phyloP scores from a whole-genome alignment of 1,140 invertebrate genomes.

The Drosophila micromelanica region DNA sequence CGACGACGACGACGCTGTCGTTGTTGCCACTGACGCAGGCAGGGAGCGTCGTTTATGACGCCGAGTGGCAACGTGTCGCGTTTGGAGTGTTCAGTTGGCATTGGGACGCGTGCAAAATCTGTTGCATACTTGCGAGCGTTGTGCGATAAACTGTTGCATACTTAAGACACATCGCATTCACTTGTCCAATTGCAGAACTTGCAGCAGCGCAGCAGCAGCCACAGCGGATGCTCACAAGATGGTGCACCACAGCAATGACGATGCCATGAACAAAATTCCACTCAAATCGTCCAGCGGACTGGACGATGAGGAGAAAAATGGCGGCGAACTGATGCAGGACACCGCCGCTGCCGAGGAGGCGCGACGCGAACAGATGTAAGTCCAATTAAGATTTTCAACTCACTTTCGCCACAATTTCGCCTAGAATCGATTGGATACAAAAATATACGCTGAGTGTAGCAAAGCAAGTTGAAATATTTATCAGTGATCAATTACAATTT shows the following conservation, averaged over 20 bases:
- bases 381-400: slow-evolving; percentile 12
- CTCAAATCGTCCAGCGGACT: slow-evolving; percentile 72
- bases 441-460: not conserved
- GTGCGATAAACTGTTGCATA: slow-evolving; percentile 45
- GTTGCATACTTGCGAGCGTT: slow-evolving; percentile 51
- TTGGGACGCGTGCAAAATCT: slow-evolving; percentile 53
- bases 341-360: slow-evolving; percentile 78
- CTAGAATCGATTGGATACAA: not conserved
- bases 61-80: slow-evolving; percentile 18
- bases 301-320: slow-evolving; percentile 81
- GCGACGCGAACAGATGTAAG: slow-evolving; percentile 77
- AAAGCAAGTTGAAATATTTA: no score
- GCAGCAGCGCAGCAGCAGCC: slow-evolving; percentile 33
- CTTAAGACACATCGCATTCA: not conserved
- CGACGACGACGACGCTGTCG: slow-evolving; percentile 16
- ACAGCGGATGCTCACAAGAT: slow-evolving; percentile 79
- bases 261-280: slow-evolving; percentile 83
- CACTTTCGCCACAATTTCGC: slow-evolving; percentile 21
- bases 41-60: slow-evolving; percentile 11
- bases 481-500: not conserved
- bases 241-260: slow-evolving; percentile 81
- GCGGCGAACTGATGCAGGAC: slow-evolving; percentile 77
- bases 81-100: slow-evolving; percentile 47
- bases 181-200: slow-evolving; percentile 7
- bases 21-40: slow-evolving; percentile 26